A percentile compares a stretch with the other conserved stretches of the same genome.
Evolutionary conservation across 2,113 vertebrate species (phyloP).

Genomic region (human): DNA sequence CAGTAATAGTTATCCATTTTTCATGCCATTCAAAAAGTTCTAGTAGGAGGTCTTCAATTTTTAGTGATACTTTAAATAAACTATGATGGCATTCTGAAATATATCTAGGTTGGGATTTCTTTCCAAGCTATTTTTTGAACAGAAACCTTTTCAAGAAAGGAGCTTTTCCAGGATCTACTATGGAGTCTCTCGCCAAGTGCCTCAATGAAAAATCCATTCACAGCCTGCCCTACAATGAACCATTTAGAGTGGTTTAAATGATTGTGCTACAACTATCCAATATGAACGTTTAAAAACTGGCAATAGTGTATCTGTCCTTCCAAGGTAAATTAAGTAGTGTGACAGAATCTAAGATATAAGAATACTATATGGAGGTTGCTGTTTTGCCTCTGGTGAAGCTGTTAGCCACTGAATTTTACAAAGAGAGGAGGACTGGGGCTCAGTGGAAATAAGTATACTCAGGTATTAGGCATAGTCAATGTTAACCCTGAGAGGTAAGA

Average conservation of each 20-base stretch:
- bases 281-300: neutral
- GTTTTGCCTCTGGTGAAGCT: neutral
- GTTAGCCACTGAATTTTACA: neutral
- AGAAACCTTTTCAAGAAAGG: slow-evolving; percentile 1
- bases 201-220: slow-evolving; percentile 32
- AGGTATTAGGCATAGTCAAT: neutral
- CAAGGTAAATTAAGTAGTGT: neutral
- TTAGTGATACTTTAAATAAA: slow-evolving; percentile 50
- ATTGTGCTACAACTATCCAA: neutral
- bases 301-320: neutral
- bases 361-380: neutral
- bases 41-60: slow-evolving; percentile 17
- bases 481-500: neutral
- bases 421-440: neutral
- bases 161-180: neutral
- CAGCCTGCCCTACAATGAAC: neutral
- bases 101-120: slow-evolving; percentile 16
- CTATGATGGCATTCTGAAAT: neutral
- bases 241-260: neutral
- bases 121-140: slow-evolving; percentile 29
- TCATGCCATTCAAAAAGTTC: neutral
- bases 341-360: neutral
- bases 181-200: neutral
- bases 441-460: neutral
- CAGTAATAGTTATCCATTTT: neutral